Evolutionary conservation across 2,888 invertebrate genomes (phyloP).

Genomic region (Exephanes ischioxanthus): DNA sequence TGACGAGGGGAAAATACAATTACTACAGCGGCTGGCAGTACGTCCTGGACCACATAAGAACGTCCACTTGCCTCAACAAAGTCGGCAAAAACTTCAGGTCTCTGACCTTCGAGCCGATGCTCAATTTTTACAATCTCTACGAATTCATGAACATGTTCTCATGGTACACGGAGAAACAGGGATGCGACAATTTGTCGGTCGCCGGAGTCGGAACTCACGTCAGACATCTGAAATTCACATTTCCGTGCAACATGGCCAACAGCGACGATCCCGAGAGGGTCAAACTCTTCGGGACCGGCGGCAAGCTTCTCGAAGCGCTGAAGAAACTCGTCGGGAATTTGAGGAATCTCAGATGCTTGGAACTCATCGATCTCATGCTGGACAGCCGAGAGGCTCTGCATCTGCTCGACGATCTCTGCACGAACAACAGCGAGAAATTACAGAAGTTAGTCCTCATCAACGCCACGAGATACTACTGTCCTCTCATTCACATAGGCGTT

Average conservation of each 20-base stretch:
- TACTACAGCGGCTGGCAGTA: slow-evolving; percentile 94
- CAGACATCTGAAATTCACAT: slow-evolving; percentile 89
- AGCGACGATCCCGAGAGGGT: slow-evolving; percentile 88
- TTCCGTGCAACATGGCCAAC: slow-evolving; percentile 91
- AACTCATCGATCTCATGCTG: slow-evolving; percentile 91
- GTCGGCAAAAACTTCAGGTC: slow-evolving; percentile 89
- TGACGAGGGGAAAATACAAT: slow-evolving; percentile 91
- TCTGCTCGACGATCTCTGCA: slow-evolving; percentile 90
- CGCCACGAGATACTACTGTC: slow-evolving; percentile 89
- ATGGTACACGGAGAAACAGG: slow-evolving; percentile 88
- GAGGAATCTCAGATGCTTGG: slow-evolving; percentile 87
- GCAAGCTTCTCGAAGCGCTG: slow-evolving; percentile 88
- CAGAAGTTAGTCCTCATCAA: slow-evolving; percentile 90
- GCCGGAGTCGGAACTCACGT: slow-evolving; percentile 87
- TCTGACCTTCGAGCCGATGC: slow-evolving; percentile 90
- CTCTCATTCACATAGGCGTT: slow-evolving; percentile 91
- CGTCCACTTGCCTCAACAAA: slow-evolving; percentile 89
- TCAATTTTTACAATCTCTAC: slow-evolving; percentile 93
- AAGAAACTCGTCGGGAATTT: slow-evolving; percentile 90
- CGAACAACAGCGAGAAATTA: slow-evolving; percentile 88
- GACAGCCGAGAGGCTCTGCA: slow-evolving; percentile 90
- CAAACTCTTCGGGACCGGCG: slow-evolving; percentile 92
- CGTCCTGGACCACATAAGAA: slow-evolving; percentile 91
- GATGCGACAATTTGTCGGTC: slow-evolving; percentile 76
- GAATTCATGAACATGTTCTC: slow-evolving; percentile 94